Evolutionary conservation across 2,113 vertebrate species (phyloP).

Genomic region (Stigmatopora argus): DNA sequence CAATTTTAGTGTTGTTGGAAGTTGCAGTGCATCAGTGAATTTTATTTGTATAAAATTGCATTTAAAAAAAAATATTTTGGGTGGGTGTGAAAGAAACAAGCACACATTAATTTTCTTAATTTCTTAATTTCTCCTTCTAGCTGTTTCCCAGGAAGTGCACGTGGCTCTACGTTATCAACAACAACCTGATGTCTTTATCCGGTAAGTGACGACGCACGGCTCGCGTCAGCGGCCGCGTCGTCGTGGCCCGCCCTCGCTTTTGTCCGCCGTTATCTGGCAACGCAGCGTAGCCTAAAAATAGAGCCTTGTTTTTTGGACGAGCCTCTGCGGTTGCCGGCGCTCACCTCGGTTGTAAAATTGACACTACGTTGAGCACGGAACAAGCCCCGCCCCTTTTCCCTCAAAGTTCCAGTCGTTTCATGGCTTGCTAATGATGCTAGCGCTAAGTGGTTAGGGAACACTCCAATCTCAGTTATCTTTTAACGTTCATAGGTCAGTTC

Average conservation of each 20-base stretch:
- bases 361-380: not conserved
- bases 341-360: not conserved
- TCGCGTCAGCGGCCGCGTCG: slow-evolving; percentile 33
- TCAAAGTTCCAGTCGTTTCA: no score
- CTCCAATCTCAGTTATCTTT: no score
- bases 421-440: no score
- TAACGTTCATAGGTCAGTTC: no score
- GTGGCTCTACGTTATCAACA: slow-evolving; percentile 98
- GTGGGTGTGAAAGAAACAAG: no score
- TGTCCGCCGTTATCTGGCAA: slow-evolving; percentile 41
- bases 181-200: slow-evolving; percentile 96
- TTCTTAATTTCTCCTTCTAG: slow-evolving; percentile 56
- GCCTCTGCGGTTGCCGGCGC: not conserved
- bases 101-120: no score
- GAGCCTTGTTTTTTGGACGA: not conserved
- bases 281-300: slow-evolving; percentile 4
- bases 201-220: slow-evolving; percentile 68
- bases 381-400: not conserved
- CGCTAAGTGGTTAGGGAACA: not conserved
- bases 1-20: no score
- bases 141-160: slow-evolving; percentile 93
- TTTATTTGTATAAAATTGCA: no score
- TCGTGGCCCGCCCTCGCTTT: slow-evolving; percentile 41
- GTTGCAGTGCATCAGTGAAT: not conserved
- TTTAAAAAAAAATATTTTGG: no score